Base-by-base conservation (phyloP, 1,140 invertebrate genomes). In the Ooceraea biroi region DNA sequence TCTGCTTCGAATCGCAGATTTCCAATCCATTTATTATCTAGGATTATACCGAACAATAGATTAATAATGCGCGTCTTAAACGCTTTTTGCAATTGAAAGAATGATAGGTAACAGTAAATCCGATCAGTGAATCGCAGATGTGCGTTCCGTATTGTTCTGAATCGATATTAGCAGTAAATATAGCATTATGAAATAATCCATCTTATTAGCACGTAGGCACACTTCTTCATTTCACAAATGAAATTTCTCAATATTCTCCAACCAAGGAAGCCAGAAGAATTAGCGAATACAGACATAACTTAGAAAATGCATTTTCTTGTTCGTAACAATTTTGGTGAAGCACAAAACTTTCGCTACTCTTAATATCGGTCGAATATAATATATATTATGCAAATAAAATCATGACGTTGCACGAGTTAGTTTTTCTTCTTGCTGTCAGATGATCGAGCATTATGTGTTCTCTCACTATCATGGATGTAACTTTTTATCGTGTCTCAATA, bases 151-250 rank as follows among this genome's bases (percentile, higher is more conserved):
- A 57, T 19, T 69, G 22, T 44, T 58, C 48, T 12, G 65, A 80
- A 69, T 78, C 36, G 76, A 80, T 25, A 71, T 69, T 80, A 80
- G 76, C 50, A 25, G 22, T 80, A 80, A 80, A 80, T 69, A 50
- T 80, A 80, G 36, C n/a, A 12, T 71, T 80, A 80, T 22, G 65
- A 71, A 71, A 57, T 80, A 80, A 66, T 3, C 46, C 69, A 48
- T 68, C 63, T 27, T 17, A 27, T 46, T 78, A 78, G 76, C 12
- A 63, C 12, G 65, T 80, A 80, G 36, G 57, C 4, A 10, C 65
- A 22, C 57, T 50, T 57, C 60, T 77, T 66, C 14, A 41, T 80
- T 80, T 71, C 36, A 50, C 50, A 44, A 30, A 27, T 80, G 44
- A 7, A 68, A 69, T 57, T 65, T 17, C 44, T 55, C 19, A 60